These are phyloP conservation scores for Callinectes sapidus DNA, from an alignment of 2,888 invertebrate species.

Conservation along the genomic window DNA sequence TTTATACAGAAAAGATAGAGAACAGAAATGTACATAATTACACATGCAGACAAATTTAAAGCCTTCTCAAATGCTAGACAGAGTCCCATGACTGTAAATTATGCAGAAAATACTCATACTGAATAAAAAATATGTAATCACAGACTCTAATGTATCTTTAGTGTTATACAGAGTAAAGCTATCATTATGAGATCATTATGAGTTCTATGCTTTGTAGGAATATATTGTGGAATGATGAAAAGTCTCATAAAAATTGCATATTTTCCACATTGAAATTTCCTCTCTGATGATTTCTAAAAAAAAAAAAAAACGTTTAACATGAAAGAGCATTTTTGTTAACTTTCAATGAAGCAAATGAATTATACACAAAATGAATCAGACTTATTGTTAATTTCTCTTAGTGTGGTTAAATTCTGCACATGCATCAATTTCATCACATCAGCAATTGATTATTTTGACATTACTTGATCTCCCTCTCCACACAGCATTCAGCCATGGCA, in stretches of 20 bases:
- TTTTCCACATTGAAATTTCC: background rate
- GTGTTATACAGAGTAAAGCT: constrained; percentile 18
- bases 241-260: background rate
- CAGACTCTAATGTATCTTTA: constrained; percentile 8
- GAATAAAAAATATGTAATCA: constrained; percentile 1
- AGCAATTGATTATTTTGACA: background rate
- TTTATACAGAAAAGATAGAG: background rate
- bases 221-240: background rate
- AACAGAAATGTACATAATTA: background rate
- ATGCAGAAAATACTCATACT: background rate
- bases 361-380: background rate
- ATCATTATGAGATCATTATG: background rate
- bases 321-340: background rate
- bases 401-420: background rate
- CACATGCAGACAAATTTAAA: background rate
- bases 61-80: background rate
- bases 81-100: background rate
- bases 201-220: background rate
- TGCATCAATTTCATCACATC: background rate
- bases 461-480: background rate
- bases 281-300: background rate
- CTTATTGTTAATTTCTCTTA: background rate
- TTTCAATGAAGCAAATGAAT: background rate
- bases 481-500: background rate
- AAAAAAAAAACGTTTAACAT: too few relatives aligned